Percentiles rank a stretch among this genome's conserved stretches.
phyloP scores from a whole-genome alignment of 2,888 invertebrate genomes.

The Monoplex corrugatus region DNA sequence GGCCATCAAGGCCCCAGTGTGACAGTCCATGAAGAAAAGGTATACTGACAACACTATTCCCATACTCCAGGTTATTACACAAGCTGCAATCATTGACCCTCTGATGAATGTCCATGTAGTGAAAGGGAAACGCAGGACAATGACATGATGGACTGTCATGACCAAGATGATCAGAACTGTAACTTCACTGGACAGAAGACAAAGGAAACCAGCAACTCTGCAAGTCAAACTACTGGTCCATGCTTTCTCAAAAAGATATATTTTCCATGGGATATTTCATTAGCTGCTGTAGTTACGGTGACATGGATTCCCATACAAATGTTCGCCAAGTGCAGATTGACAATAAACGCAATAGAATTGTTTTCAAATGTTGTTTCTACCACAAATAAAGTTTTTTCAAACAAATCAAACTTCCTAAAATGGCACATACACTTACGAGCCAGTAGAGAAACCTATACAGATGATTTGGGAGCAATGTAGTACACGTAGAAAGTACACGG shows the following conservation, averaged over 20 bases:
- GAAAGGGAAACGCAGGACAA: not conserved
- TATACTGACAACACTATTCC: too few relatives aligned
- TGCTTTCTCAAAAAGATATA: not conserved
- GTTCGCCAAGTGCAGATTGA: not conserved
- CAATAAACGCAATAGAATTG: not conserved
- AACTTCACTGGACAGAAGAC: not conserved
- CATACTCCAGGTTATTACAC: too few relatives aligned
- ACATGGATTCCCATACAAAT: not conserved
- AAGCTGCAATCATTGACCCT: too few relatives aligned
- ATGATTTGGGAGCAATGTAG: not conserved
- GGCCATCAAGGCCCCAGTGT: too few relatives aligned
- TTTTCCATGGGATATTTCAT: not conserved
- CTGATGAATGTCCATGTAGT: not conserved
- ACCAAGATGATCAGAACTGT: not conserved
- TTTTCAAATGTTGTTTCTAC: not conserved
- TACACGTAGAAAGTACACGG: not conserved
- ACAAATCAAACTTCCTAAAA: not conserved
- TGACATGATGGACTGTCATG: not conserved
- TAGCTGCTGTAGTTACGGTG: not conserved
- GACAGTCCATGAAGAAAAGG: too few relatives aligned
- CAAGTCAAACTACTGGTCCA: not conserved
- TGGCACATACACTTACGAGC: not conserved
- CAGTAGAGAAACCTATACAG: not conserved
- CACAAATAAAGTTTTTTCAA: not conserved
- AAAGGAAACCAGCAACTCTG: constrained; percentile 15